Evolutionary conservation across 2,113 vertebrate species (phyloP), one percentile per base, ranked within the genome.

Genomic region (Myiozetetes cayanensis): DNA sequence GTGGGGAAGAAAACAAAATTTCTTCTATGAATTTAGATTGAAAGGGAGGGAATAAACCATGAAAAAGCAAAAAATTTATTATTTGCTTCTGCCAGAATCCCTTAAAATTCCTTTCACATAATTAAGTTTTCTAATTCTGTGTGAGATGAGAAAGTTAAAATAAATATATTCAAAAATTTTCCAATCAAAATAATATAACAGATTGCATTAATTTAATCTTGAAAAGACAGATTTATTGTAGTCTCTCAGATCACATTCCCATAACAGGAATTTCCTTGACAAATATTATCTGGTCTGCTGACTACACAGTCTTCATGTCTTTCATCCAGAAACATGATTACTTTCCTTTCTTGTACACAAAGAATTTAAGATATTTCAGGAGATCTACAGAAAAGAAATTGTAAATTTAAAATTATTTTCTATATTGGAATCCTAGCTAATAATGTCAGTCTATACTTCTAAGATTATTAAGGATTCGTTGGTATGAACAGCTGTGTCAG

Each of bases 11-110:
- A 23, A 82, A 65, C 1, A 62, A 80, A 59, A 61, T 33, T 46
- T 75, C 18, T 47, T 55, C 18, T 35, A 3, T 73, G 37, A 75
- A 53, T 44, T 62, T 41, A 68, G 8, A 4, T 12, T 63, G 19
- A 14, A 2, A 7, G 7, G 4, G 3, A 2, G 3, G 1, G 14
- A 11, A 30, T 44, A 7, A 43, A 20, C 12, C 27, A 31, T 5
- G 2, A 25, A 14, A 67, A 46, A 49, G 23, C 5, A 22, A 14
- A 18, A 73, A 39, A 49, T 67, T 28, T 46, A 33, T 31, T 84
- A 11, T 12, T 67, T 90, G 6, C 5, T 81, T 77, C 31, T 76
- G 31, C 15, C 43, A 41, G 5, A 55, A 46, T 0, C 1, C 8
- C 2, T 5, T 83, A 35, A 88, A 92, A 85, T 71, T 10, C 8